Conservation (phyloP, 2,888 invertebrate genomes). For the Amorpha juglandis region DNA sequence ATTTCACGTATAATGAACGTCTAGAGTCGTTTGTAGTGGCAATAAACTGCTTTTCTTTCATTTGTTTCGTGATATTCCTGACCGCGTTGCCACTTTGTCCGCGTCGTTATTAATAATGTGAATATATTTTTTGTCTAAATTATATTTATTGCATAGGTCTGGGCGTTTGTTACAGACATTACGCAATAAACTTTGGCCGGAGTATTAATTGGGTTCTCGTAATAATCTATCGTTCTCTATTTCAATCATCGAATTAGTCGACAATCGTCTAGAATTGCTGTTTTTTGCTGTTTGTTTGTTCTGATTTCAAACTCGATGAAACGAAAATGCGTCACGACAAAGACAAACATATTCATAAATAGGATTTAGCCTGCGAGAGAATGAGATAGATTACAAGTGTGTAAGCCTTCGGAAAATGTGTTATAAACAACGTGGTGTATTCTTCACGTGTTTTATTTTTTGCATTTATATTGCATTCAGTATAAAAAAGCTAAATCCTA, state of each 20-base stretch:
- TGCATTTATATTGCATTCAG: no score
- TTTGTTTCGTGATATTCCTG: neutral
- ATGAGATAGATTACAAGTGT: no score
- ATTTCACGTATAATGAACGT: constrained; percentile 3
- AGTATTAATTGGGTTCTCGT: neutral
- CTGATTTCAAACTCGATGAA: no score
- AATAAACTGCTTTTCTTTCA: neutral
- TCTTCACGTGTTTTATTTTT: no score
- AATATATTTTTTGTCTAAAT: constrained; percentile 2
- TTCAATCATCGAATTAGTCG: constrained; percentile 1
- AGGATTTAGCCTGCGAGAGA: no score
- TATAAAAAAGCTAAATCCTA: no score
- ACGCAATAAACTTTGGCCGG: neutral
- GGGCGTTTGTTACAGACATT: neutral
- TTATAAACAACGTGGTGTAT: no score
- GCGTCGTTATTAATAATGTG: neutral
- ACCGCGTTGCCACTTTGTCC: constrained; percentile 3
- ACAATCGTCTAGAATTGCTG: neutral
- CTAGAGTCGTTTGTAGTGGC: no score
- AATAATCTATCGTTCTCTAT: neutral
- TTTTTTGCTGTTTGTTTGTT: no score
- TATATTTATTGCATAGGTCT: constrained; percentile 12
- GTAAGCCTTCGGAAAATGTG: no score
- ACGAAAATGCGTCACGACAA: no score
- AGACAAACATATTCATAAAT: no score